Evolutionary conservation across 2,888 invertebrate species (phyloP).

Genomic region (Cerastis leucographa): DNA sequence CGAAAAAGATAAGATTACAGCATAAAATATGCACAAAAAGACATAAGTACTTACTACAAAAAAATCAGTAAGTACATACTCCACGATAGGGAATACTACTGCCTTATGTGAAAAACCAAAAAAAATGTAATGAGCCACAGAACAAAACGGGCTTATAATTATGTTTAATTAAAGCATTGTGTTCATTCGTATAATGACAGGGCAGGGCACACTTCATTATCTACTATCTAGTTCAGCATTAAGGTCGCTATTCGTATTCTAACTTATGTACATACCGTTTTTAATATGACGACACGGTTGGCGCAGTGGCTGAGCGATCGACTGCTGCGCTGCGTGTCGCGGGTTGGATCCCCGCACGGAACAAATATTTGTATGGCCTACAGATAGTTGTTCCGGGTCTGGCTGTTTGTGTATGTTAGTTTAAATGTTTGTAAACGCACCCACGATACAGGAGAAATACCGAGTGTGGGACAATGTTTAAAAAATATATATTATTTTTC

Average conservation of each 20-base stretch:
- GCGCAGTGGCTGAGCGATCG: too few species aligned
- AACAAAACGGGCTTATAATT: slow-evolving; percentile 25
- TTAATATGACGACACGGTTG: too few species aligned
- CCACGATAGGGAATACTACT: background rate
- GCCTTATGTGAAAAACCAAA: slow-evolving; percentile 8
- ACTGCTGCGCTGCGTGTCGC: too few species aligned
- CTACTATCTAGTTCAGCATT: slow-evolving; percentile 10
- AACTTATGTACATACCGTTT: background rate
- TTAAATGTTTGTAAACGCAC: too few species aligned
- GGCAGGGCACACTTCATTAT: slow-evolving; percentile 11
- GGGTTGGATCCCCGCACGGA: too few species aligned
- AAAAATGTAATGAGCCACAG: background rate
- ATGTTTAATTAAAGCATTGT: slow-evolving; percentile 39
- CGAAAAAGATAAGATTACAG: slow-evolving; percentile 4
- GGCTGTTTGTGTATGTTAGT: too few species aligned
- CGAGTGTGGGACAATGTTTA: too few species aligned
- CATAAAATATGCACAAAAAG: background rate
- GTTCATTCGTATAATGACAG: slow-evolving; percentile 35
- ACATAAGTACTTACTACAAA: background rate
- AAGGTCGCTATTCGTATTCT: background rate
- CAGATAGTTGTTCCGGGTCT: too few species aligned
- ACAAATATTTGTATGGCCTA: too few species aligned
- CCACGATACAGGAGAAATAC: too few species aligned
- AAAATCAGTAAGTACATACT: background rate
- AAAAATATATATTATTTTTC: too few species aligned